Conservation (phyloP, 2,113 vertebrate genomes). For the Psittacus erithacus region DNA sequence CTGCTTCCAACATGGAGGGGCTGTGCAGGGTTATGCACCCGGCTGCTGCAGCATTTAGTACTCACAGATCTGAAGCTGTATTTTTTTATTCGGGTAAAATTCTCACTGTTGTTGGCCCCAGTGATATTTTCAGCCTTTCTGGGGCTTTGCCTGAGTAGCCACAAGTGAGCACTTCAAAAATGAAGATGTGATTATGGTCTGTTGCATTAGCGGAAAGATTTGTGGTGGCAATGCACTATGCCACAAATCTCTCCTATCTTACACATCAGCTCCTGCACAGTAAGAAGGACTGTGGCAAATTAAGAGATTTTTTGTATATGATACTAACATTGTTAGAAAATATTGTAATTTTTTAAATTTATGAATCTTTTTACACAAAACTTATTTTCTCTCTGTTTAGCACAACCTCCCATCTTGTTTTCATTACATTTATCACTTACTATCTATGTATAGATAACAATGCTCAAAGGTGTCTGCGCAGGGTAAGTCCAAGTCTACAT, state of each 20-base stretch:
- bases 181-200: background rate
- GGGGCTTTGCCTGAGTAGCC: conserved; percentile 2
- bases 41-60: background rate
- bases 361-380: background rate
- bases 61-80: background rate
- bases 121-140: background rate
- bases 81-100: background rate
- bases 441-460: background rate
- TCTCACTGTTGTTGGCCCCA: background rate
- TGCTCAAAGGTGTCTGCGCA: background rate
- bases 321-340: background rate
- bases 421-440: background rate
- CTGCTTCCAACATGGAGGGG: fast-evolving
- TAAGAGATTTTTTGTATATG: background rate
- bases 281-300: background rate
- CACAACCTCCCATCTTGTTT: background rate
- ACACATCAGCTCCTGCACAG: background rate
- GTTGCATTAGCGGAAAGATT: background rate
- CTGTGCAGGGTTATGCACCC: fast-evolving
- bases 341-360: background rate
- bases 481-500: background rate
- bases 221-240: background rate
- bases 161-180: conserved; percentile 6
- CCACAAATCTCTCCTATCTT: background rate
- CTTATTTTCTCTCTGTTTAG: background rate